Evolutionary conservation across 2,888 invertebrate species (phyloP).

Genomic region (Pammene aurita): DNA sequence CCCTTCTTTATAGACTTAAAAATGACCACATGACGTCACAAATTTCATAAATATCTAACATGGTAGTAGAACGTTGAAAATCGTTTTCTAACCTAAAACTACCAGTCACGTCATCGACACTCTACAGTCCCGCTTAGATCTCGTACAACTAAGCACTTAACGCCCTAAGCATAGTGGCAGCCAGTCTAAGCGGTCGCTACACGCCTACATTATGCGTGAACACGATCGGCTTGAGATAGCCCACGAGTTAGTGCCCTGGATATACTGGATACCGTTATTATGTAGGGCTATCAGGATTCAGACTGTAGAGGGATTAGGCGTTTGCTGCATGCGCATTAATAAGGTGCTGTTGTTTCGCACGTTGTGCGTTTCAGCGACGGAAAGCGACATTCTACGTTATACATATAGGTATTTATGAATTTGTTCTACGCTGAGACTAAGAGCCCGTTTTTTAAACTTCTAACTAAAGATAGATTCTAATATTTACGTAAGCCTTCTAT

Average conservation of each 20-base stretch:
- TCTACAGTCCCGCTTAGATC: neutral
- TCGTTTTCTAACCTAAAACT: neutral
- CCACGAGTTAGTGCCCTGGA: constrained; percentile 24
- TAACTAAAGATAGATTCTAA: too few relatives aligned
- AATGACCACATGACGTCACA: too few relatives aligned
- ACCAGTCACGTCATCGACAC: neutral
- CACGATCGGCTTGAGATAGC: constrained; percentile 34
- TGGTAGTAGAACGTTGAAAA: too few relatives aligned
- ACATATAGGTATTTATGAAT: too few relatives aligned
- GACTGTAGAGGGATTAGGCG: neutral
- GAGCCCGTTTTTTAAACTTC: too few relatives aligned
- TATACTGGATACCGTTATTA: constrained; percentile 14
- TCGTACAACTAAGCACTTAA: constrained; percentile 6
- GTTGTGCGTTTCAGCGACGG: neutral
- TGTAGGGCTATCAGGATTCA: constrained; percentile 1
- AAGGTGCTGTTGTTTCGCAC: neutral
- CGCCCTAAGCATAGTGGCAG: constrained; percentile 20
- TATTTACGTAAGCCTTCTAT: too few relatives aligned
- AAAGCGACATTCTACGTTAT: too few relatives aligned
- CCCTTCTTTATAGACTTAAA: too few relatives aligned
- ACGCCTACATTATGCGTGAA: constrained; percentile 34
- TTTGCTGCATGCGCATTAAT: neutral
- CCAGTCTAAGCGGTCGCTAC: constrained; percentile 19
- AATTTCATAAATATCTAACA: too few relatives aligned
- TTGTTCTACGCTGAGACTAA: too few relatives aligned